Evolutionary conservation across 2,888 invertebrate genomes (phyloP), one percentile per base, ranked within the genome.

Genomic region (Gari tellinella): DNA sequence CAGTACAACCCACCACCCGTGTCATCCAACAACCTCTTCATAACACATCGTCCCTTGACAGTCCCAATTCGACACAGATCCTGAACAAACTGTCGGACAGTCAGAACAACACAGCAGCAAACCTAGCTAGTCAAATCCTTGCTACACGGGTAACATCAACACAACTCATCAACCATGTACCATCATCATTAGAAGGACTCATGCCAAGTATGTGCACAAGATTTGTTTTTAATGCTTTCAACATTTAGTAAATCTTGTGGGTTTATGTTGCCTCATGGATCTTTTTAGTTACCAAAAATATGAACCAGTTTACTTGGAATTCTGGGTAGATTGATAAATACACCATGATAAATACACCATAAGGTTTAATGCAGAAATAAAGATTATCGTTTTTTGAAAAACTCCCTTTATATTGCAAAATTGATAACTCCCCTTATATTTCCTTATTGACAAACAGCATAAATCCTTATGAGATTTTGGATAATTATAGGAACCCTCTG

Each of bases 171-270:
- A 78, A 78, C 45, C 78, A 78, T 72, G 78, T 78, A 64, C 78
- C 78, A 74, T 72, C 78, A 17, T 78, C 78, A 12, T 49, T 78
- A 10, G 78, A 78, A 68, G 88, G 89, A 53, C 82, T 90, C 23
- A 81, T 90, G 72, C 90, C 90, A 72, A 88, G 90, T 90, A 80
- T 82, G 87, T 85, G 25, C 40, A 21, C 37, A 21, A 19, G 25
- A 14, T 12, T 26, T 43, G 15, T 17, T 7, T 40, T 26, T 5
- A 26, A 15, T 3, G 14, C 15, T 46, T 46, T 17, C 25, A 4
- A 21, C 17, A 26, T 48, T 37, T 21, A 21, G 15, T 4, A 31
- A 26, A 37, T 19, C 12, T 37, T 17, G 14, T 19, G 41, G 10
- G n/a, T 43, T 31, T 23, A 1, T 53, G n/a, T n/a, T n/a, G n/a